phyloP scores from a whole-genome alignment of 2,888 invertebrate species.

The Eueremaeus valkanovi region DNA sequence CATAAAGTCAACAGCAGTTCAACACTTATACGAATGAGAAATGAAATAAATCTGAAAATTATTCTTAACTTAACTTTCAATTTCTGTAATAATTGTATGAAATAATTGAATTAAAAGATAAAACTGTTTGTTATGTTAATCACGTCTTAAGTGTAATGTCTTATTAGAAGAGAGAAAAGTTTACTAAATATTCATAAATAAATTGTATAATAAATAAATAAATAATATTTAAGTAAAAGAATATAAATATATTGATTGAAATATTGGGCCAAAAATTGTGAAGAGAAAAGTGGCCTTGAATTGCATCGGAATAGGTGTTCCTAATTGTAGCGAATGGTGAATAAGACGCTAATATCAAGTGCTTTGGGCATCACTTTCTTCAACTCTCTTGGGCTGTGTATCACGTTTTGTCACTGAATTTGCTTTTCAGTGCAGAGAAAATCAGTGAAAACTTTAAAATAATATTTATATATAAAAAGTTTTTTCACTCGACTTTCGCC shows the following conservation, averaged over 20 bases:
- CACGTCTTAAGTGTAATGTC: not conserved
- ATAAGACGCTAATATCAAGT: not conserved
- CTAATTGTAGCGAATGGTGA: conserved; percentile 30
- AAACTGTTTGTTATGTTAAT: not conserved
- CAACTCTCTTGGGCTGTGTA: not conserved
- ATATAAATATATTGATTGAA: too few relatives aligned
- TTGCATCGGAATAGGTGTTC: conserved; percentile 22
- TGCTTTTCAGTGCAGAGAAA: not conserved
- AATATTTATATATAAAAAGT: not conserved
- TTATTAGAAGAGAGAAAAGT: not conserved
- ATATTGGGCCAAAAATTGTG: too few relatives aligned
- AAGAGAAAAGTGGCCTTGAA: conserved; percentile 13
- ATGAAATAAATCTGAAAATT: too few relatives aligned
- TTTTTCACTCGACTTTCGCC: not conserved
- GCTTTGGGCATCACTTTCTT: conserved; percentile 8
- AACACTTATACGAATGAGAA: not conserved
- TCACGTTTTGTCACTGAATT: conserved; percentile 23
- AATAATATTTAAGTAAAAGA: not conserved
- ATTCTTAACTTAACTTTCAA: too few relatives aligned
- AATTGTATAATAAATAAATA: not conserved
- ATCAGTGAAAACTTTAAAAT: not conserved
- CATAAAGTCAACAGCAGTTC: not conserved
- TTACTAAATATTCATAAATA: not conserved
- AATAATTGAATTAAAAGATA: not conserved
- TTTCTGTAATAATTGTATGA: not conserved